Base-by-base conservation (phyloP, 2,888 invertebrate genomes). In the Gari tellinella region DNA sequence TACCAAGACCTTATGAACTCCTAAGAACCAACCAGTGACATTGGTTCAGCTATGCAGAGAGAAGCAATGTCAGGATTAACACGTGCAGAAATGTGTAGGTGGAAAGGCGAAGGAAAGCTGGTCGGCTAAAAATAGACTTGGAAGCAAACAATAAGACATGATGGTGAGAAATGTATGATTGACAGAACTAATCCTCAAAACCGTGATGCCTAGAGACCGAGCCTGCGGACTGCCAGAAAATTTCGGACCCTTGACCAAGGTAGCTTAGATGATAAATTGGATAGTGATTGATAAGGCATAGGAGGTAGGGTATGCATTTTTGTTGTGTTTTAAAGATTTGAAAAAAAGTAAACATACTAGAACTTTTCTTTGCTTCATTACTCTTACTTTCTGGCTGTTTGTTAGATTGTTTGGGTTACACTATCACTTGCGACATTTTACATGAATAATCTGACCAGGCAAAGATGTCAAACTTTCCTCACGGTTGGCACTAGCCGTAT, bases 161-260 rank as follows among this genome's bases (percentile, higher is more conserved):
- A 43, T 14, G 4, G 43, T 19, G 7, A 43, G 43, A 43, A 4
- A 43, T 43, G 43, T 5, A 43, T 8, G 5, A 43, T 14, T 5
- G 43, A 4, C 43, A 43, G 15, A 17, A 49, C 25, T 25, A 15
- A 49, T 49, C 19, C 49, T 49, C 19, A 49, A 49, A 49, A 21
- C 23, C 49, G 1, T 23, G 19, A 49, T 49, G 10, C 49, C 0
- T 49, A 21, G 21, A 49, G 49, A 49, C 49, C 19, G 49, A 25
- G 49, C 49, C 21, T 49, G 21, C 49, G 10, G 49, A 21, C 49
- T 21, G 23, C 49, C 49, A 49, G 49, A 49, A 49, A 49, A 49
- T 21, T 4, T 49, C 49, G 23, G 49, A 4, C n/a, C 43, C 43
- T n/a, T n/a, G n/a, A n/a, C n/a, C n/a, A 43, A 43, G 15, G 43